Evolutionary conservation across 2,113 vertebrate genomes (phyloP).

Genomic region (Pitta sordida): DNA sequence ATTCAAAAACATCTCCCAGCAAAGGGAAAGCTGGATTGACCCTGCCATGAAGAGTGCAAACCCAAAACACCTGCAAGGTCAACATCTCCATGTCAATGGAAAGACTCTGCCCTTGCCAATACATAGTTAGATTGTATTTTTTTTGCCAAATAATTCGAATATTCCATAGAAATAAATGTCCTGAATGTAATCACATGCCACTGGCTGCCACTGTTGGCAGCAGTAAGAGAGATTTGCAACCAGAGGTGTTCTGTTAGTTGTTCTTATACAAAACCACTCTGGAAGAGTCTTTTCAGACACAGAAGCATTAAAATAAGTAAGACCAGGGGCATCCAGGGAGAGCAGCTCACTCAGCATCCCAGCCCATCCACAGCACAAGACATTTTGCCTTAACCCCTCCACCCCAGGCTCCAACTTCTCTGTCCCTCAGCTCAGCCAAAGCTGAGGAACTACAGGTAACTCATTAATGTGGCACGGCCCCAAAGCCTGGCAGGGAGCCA

Average conservation of each 20-base stretch:
- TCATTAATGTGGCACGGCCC: neutral
- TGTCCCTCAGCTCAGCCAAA: neutral
- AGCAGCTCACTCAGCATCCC: neutral
- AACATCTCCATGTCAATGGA: neutral
- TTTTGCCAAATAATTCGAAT: neutral
- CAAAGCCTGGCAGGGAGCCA: neutral
- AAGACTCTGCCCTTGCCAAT: neutral
- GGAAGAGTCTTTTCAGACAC: neutral
- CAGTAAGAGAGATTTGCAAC: neutral
- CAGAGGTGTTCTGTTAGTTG: neutral
- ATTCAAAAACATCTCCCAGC: neutral
- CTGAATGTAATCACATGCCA: fast-evolving
- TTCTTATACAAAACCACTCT: neutral
- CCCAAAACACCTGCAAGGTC: neutral
- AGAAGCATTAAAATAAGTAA: neutral
- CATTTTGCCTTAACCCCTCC: neutral
- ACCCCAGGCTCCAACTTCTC: neutral
- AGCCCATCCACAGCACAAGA: neutral
- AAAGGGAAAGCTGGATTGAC: neutral
- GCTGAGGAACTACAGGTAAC: neutral
- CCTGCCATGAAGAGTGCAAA: neutral
- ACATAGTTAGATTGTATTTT: neutral
- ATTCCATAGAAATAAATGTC: neutral
- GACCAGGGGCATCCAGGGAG: neutral
- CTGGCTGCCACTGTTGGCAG: neutral